Base-by-base conservation (phyloP, 2,888 invertebrate species). In the Elysia crispata region DNA sequence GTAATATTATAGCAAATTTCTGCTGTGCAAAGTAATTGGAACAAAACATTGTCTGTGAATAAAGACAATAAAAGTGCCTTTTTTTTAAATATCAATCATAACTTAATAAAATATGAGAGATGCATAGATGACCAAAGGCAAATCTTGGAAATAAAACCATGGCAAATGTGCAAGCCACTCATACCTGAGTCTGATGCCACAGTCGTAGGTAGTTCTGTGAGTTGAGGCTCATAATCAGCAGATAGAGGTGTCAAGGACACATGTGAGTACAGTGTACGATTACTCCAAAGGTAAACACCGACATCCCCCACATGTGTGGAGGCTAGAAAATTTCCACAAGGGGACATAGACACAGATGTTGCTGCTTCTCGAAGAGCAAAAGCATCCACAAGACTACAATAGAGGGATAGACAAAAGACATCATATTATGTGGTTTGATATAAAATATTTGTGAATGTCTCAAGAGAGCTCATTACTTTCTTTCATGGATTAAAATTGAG, bases 241-340 rank as follows among this genome's bases (percentile, higher is more conserved):
- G 92, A 91, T 31, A 97, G 93, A 31, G 90, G 88, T 49, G 83
- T 83, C 60, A 98, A 93, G 49, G 96, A 95, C 41, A 98, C 94
- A 89, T 95, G 95, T 76, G 95, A 94, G 91, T 96, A 99, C 0
- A 98, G 92, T 0, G 96, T 95, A 89, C 95, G 95, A 92, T 99
- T 99, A 0, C 96, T 95, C 99, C 99, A 99, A 54, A 99, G 93
- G 90, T 96, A 97, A 77, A 99, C 94, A 0, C 98, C 98, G 28
- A 98, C 93, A 88, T 96, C 95, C 83, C 96, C 96, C 0, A 96
- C 95, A 89, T 99, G 98, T 0, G 96, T 95, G 0, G 98, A 98
- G 0, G 96, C 97, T 82, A 99, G 92, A 89, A 95, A 96, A 90
- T 97, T 96, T 0, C 97, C 97, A 0, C 95, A 96, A 0, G 97